Conservation (phyloP, 2,113 vertebrate species). For the Chloropsis cyanopogon region DNA sequence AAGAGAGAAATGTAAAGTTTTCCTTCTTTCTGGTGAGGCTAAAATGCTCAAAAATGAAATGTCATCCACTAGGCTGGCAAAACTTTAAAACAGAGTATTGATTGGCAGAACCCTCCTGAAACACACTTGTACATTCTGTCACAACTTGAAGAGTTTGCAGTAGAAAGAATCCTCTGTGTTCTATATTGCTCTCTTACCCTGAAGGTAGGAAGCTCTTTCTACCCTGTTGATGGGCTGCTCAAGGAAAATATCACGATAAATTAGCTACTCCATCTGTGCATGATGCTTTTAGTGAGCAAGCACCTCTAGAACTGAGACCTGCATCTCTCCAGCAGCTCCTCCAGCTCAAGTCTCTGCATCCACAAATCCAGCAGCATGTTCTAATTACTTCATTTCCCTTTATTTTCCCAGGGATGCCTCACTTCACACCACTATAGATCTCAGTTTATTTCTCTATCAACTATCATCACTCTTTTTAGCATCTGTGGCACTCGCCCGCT, state of each 20-base stretch:
- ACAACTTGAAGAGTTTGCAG: not conserved
- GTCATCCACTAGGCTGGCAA: not conserved
- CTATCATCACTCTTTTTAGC: not conserved
- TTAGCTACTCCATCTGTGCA: not conserved
- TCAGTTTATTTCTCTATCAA: not conserved
- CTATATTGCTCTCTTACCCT: not conserved
- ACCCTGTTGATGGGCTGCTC: not conserved
- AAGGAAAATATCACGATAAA: not conserved
- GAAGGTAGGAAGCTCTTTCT: rapidly evolving
- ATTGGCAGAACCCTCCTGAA: not conserved
- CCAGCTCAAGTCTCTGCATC: rapidly evolving
- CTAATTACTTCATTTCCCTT: not conserved
- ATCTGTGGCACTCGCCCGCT: not conserved
- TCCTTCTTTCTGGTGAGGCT: not conserved
- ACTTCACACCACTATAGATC: not conserved
- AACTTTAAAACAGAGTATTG: not conserved
- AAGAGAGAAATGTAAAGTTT: not conserved
- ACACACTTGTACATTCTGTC: not conserved
- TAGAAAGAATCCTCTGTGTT: not conserved
- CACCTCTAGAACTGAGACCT: not conserved
- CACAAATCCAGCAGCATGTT: not conserved
- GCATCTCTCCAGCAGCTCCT: not conserved
- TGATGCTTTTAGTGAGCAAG: not conserved
- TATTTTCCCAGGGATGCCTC: not conserved
- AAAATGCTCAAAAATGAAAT: not conserved